Base-by-base conservation (phyloP, 2,797 vertebrate genomes). In the Lacerta agilis region DNA sequence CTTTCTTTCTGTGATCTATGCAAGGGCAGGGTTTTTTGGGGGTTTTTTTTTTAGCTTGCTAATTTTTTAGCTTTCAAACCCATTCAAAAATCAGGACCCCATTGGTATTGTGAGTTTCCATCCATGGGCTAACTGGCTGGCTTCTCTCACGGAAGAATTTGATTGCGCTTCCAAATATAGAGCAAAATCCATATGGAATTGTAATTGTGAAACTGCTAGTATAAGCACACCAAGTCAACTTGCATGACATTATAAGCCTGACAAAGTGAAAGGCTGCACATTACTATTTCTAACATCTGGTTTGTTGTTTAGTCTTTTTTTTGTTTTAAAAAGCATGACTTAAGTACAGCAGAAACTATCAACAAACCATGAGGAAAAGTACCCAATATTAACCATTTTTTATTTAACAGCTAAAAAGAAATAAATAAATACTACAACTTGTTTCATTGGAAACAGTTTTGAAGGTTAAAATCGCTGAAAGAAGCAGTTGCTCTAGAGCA, bases 161-260 rank as follows among this genome's bases (percentile, higher is more conserved):
- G 85, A 86, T 71, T 86, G 77, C 45, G 11, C 15, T 86, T 86
- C 43, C 77, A 86, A 86, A 86, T 71, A 79, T 79, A 86, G 66
- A 55, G n/a, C 4, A 58, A 79, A 86, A 79, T 86, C 76, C 76
- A 86, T 79, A 79, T 58, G 85, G 85, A 79, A 71, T 38, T 71
- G 43, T 38, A 71, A 72, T 58, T 38, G 76, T 33, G 55, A 79
- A 86, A 79, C 43, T 79, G 66, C 85, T 79, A 72, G 66, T 79
- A 86, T 86, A 86, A 86, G 77, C 85, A 86, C 43, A 79, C 66
- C 76, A 41, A 17, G 43, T 71, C 77, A 55, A 36, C n/a, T 55
- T 79, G 64, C 43, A 71, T 55, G 77, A 58, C 76, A 86, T 43
- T 55, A 25, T 71, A 79, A 79, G 76, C 76, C 38, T 79, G 85